Evolutionary conservation across 2,888 invertebrate genomes (phyloP), one percentile per base, ranked within the genome.

Genomic region (Nomada flava): DNA sequence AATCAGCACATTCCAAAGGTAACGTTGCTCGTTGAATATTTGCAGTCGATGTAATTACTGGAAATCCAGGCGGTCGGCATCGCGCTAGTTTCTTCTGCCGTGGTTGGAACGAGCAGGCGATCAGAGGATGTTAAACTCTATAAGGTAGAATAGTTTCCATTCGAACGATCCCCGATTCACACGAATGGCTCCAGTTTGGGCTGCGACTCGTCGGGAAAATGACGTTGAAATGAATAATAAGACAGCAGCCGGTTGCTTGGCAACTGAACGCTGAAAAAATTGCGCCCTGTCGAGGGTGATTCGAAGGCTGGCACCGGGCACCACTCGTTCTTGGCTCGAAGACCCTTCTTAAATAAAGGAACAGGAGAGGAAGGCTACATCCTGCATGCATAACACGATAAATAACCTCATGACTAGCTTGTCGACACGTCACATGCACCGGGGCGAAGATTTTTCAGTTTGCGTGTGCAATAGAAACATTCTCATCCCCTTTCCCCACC

Each of bases 331-430:
- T 76, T 79, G 73, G 73, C 59, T 78, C 65, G n/a, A 47, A 29
- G 44, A n/a, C 13, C 20, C 20, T 55, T 20, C 55, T 62, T 47
- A 62, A 79, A 74, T 81, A 79, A 79, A 69, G 63, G 60, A 76
- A 80, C 53, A 63, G 63, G 55, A 47, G 36, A 57, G 72, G 52
- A 69, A 57, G 60, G 60, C 50, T 59, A 50, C 52, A 15, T 42
- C 60, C 50, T 62, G 79, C 73, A 70, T 76, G 82, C 82, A 75
- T 76, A 76, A 76, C 82, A 53, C 60, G 69, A 73, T 69, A 75
- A 83, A 83, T 82, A 79, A 70, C 73, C 76, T 62, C 29, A 13
- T n/a, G 65, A 55, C 64, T 50, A 42, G 69, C 26, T 68, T 42
- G 82, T 76, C 72, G 69, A 73, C 76, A 42, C 80, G 57, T 65